phyloP scores from a whole-genome alignment of 2,113 vertebrate species.

The Nothocercus nigrocapillus region DNA sequence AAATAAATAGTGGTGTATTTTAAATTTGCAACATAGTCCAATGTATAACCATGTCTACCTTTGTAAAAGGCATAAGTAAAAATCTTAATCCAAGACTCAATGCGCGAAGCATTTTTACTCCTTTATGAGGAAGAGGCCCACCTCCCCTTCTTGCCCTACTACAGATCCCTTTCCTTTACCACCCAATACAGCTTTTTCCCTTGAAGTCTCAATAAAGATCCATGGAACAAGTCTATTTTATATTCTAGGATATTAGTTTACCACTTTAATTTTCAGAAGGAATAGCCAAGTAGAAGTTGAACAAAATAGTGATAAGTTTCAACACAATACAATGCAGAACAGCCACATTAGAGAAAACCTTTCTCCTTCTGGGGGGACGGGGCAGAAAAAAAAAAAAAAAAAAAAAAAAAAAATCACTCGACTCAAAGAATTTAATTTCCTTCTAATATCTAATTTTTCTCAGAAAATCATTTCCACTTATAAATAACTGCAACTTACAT shows the following conservation, averaged over 20 bases:
- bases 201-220: neutral
- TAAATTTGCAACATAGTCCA: neutral
- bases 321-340: fast-evolving
- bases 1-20: neutral
- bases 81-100: neutral
- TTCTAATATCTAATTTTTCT: neutral
- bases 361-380: neutral
- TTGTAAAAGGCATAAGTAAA: neutral
- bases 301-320: fast-evolving
- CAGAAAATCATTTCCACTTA: neutral
- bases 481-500: neutral
- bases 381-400: neutral
- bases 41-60: neutral
- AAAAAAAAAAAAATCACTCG: neutral
- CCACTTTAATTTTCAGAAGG: neutral
- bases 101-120: neutral
- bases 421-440: neutral
- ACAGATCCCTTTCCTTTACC: neutral
- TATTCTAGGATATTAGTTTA: neutral
- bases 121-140: neutral
- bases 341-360: neutral
- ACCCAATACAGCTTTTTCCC: neutral
- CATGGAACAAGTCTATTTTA: neutral
- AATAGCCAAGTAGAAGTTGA: fast-evolving
- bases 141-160: fast-evolving